Percentiles rank a stretch among this genome's conserved stretches.
phyloP scores from a whole-genome alignment of 2,888 invertebrate genomes.

The Acronicta psi region DNA sequence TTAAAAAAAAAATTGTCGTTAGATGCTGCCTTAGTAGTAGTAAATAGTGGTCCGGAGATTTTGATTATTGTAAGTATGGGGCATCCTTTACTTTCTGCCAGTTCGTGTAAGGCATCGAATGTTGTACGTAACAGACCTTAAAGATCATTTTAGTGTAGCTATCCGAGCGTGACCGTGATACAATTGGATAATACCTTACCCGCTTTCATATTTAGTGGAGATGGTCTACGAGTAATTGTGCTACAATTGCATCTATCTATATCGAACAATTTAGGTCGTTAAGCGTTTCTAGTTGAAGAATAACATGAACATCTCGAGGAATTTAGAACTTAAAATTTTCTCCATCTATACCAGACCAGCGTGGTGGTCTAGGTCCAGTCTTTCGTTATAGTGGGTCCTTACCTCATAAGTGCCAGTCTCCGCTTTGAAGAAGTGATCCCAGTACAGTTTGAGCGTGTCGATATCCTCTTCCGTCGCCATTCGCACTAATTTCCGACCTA shows the following conservation, averaged over 20 bases:
- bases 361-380: background rate
- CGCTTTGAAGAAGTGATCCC: conserved; percentile 90
- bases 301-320: background rate
- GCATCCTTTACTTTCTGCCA: background rate
- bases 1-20: too few relatives aligned
- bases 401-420: conserved; percentile 91
- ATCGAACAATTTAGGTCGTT: background rate
- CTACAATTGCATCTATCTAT: conserved; percentile 5
- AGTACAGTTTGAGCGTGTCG: conserved; percentile 84
- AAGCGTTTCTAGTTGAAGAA: background rate
- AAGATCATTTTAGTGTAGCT: conserved; percentile 14
- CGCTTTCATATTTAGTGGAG: conserved; percentile 49
- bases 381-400: conserved; percentile 29
- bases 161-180: conserved; percentile 26
- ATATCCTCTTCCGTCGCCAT: conserved; percentile 77
- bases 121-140: conserved; percentile 8
- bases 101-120: background rate
- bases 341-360: background rate
- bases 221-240: conserved; percentile 1
- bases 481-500: conserved; percentile 65
- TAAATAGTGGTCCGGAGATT: too few relatives aligned
- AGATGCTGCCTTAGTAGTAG: too few relatives aligned
- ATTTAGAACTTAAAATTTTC: background rate
- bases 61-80: too few relatives aligned
- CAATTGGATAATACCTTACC: conserved; percentile 42